These are phyloP conservation scores for Oxytorus armatus DNA, from an alignment of 2,888 invertebrate species.

Conservation along the genomic window DNA sequence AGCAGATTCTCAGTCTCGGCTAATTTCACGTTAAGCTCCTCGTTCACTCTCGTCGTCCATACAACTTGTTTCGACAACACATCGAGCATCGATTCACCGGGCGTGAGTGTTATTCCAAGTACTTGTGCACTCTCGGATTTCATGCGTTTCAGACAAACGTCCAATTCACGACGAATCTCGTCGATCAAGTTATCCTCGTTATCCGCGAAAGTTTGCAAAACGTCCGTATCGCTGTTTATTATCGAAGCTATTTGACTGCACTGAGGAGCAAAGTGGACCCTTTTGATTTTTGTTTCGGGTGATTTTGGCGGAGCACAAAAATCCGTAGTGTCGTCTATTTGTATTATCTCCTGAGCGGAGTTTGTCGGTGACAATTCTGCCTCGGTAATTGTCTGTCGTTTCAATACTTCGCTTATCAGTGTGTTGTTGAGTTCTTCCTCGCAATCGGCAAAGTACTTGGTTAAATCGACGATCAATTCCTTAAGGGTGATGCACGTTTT, in stretches of 20 bases:
- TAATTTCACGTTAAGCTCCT: constrained; percentile 85
- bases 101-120: constrained; percentile 86
- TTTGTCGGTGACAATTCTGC: constrained; percentile 70
- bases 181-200: constrained; percentile 85
- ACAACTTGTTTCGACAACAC: constrained; percentile 71
- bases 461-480: constrained; percentile 88
- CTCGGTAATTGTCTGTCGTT: constrained; percentile 75
- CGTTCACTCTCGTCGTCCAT: constrained; percentile 74
- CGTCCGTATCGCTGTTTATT: constrained; percentile 86
- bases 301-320: constrained; percentile 61
- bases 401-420: constrained; percentile 88
- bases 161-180: constrained; percentile 88
- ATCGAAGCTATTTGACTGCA: constrained; percentile 85
- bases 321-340: constrained; percentile 61
- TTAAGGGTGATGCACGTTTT: constrained; percentile 89
- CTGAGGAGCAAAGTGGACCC: constrained; percentile 90
- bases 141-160: constrained; percentile 88
- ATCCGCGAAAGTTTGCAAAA: constrained; percentile 86
- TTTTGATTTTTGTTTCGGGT: constrained; percentile 81
- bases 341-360: constrained; percentile 46
- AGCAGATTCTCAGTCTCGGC: constrained; percentile 86
- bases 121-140: constrained; percentile 90
- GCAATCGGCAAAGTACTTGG: constrained; percentile 90
- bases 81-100: constrained; percentile 67
- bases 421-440: constrained; percentile 93